Evolutionary conservation across 2,797 vertebrate species (phyloP), one percentile per base, ranked within the genome.

Genomic region (Ambastaia sidthimunki): DNA sequence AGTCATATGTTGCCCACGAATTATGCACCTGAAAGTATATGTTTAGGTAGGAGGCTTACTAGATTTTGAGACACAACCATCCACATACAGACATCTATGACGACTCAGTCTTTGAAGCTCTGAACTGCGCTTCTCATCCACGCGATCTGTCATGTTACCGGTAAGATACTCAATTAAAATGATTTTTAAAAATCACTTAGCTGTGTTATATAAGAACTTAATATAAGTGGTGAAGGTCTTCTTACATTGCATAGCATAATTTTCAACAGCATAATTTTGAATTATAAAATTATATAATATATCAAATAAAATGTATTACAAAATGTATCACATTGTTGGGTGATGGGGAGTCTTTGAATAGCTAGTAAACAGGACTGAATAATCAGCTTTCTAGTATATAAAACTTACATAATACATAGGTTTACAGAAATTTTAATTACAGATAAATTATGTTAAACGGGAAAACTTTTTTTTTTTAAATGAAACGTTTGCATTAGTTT

Each of bases 111-210:
- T n/a, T 44, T 34, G 23, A 70, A 7, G 21, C 2, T 21, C 10
- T 59, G 65, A 47, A 44, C 54, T 44, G 21, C 19, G 4, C 1
- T 13, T 67, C 66, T 0, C 4, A 41, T 25, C 3, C 7, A 12
- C 23, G 3, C 23, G 54, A 50, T 25, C 3, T 48, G 23, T 69
- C 2, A 19, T n/a, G 6, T 69, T 48, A 31, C 57, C 19, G 75
- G 75, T 77, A 77, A 34, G 75, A 69, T 1, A 48, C 1, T 55
- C 0, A 0, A 28, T 59, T 76, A 6, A 16, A 59, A 31, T 75
- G 0, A 47, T 19, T 11, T 55, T 19, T 15, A 44, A n/a, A n/a
- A 25, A n/a, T 57, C 25, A 59, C 47, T 31, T 47, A 0, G 4
- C 9, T 47, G 21, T 47, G 34, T 47, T 54, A 5, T 15, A 34